These are phyloP conservation scores for Eupeodes corollae DNA, from an alignment of 1,140 invertebrate species.

Conservation along the genomic window DNA sequence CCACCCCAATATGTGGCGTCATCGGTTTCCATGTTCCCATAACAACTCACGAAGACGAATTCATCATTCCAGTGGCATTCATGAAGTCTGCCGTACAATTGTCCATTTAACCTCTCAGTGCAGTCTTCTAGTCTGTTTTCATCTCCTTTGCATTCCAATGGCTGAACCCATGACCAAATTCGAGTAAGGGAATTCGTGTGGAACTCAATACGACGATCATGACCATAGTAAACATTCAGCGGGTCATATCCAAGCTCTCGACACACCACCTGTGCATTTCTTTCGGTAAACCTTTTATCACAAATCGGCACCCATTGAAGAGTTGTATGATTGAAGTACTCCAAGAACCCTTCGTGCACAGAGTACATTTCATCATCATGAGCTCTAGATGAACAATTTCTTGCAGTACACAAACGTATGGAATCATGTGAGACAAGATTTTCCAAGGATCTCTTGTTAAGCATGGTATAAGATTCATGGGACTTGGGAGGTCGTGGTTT, in stretches of 20 bases:
- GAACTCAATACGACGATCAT: slow-evolving; percentile 69
- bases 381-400: slow-evolving; percentile 50
- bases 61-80: slow-evolving; percentile 78
- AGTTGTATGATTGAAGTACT: slow-evolving; percentile 90
- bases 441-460: slow-evolving; percentile 40
- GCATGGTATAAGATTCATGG: slow-evolving; percentile 12
- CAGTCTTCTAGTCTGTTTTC: slow-evolving; percentile 79
- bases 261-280: slow-evolving; percentile 92
- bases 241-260: slow-evolving; percentile 82
- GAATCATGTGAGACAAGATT: slow-evolving; percentile 43
- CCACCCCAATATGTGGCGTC: slow-evolving; percentile 89
- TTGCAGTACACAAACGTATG: slow-evolving; percentile 61
- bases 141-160: slow-evolving; percentile 71
- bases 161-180: slow-evolving; percentile 92
- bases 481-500: slow-evolving; percentile 46
- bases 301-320: slow-evolving; percentile 95
- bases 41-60: slow-evolving; percentile 89
- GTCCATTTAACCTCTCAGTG: slow-evolving; percentile 77
- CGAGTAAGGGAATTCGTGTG: slow-evolving; percentile 70
- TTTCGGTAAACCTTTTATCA: slow-evolving; percentile 85
- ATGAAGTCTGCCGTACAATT: slow-evolving; percentile 71
- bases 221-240: slow-evolving; percentile 75
- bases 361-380: slow-evolving; percentile 41
- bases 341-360: slow-evolving; percentile 66
- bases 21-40: slow-evolving; percentile 51